Evolutionary conservation across 2,797 vertebrate species (phyloP).

Genomic region (Ctenopoma kingsleyae): DNA sequence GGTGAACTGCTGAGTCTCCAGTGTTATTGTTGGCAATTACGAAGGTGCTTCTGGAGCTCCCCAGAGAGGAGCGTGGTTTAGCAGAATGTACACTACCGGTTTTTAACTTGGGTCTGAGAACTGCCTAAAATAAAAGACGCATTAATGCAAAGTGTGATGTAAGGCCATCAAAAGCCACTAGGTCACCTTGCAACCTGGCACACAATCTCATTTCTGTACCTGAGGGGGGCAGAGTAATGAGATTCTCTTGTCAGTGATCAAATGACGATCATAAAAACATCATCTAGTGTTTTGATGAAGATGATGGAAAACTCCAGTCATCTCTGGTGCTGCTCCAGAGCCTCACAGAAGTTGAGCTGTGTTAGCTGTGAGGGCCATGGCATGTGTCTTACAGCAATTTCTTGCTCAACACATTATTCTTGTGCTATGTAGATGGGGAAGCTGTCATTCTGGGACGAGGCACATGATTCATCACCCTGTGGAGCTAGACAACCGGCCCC

Average conservation of each 20-base stretch:
- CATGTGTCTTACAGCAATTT: conserved; percentile 1
- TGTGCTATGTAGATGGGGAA: neutral
- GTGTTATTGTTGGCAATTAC: conserved; percentile 16
- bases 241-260: conserved; percentile 34
- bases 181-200: conserved; percentile 47
- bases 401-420: conserved; percentile 25
- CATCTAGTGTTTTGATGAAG: conserved; percentile 35
- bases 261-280: conserved; percentile 46
- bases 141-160: conserved; percentile 13
- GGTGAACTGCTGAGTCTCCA: conserved; percentile 19
- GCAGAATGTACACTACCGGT: neutral
- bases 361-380: neutral
- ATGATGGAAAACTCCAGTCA: neutral
- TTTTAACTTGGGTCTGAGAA: neutral
- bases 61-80: neutral
- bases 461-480: conserved; percentile 28
- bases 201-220: neutral
- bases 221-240: neutral
- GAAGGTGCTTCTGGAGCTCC: conserved; percentile 21
- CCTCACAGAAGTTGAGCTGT: conserved; percentile 18
- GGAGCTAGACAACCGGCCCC: neutral
- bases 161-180: conserved; percentile 24
- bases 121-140: neutral
- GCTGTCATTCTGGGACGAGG: conserved; percentile 17
- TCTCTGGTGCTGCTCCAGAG: neutral